Percentiles rank a stretch among this genome's conserved stretches.
Conservation (phyloP, 2,888 invertebrate genomes). For the Nezara viridula region DNA sequence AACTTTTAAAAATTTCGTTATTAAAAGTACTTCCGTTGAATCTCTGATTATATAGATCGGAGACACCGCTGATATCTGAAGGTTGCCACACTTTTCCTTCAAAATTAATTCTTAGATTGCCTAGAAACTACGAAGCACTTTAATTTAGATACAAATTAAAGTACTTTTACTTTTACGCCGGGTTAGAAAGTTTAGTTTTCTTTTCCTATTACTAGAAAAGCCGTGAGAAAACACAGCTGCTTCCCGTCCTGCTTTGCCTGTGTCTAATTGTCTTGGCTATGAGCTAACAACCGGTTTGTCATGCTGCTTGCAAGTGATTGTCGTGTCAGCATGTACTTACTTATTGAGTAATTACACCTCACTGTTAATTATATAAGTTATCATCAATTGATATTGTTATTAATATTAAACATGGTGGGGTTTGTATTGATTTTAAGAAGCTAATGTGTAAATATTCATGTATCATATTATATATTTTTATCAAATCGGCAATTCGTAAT, state of each 20-base stretch:
- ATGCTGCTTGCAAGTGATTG: not conserved
- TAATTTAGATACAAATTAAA: not conserved
- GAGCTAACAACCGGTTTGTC: not conserved
- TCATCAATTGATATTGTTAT: not conserved
- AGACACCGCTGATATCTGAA: not conserved
- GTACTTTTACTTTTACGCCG: not conserved
- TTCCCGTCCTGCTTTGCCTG: not conserved
- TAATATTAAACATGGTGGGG: not conserved
- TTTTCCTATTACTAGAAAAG: slow-evolving; percentile 15
- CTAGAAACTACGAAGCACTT: not conserved
- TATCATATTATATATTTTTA: too few species aligned
- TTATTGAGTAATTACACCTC: not conserved
- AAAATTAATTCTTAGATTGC: not conserved
- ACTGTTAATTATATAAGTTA: not conserved
- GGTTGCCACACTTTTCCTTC: not conserved
- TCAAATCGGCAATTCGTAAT: too few species aligned
- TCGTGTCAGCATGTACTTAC: not conserved
- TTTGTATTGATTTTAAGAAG: not conserved
- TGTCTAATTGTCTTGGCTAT: not conserved
- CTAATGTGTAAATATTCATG: not conserved
- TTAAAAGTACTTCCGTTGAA: too few species aligned
- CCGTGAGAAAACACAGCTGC: not conserved
- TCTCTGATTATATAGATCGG: not conserved
- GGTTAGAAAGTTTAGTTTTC: not conserved
- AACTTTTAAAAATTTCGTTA: too few species aligned